These are phyloP conservation scores for Spizella passerina DNA, from an alignment of 2,797 vertebrate species.

Conservation along the genomic window DNA sequence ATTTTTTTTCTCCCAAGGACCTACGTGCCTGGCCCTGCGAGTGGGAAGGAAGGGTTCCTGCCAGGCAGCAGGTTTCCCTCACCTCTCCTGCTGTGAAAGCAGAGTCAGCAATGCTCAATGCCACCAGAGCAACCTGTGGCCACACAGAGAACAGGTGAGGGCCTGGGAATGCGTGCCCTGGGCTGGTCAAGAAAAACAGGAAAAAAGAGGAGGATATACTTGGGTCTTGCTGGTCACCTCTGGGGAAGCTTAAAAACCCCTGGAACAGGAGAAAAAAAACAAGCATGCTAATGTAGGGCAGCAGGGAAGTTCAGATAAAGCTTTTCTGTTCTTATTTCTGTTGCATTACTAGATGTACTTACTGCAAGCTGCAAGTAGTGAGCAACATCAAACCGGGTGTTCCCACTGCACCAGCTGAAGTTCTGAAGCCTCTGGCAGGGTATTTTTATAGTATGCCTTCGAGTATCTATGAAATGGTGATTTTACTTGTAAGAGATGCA, in stretches of 20 bases:
- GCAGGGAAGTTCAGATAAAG: not conserved
- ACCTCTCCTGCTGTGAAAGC: not conserved
- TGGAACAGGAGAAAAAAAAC: not conserved
- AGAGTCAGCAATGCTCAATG: not conserved
- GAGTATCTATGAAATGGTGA: not conserved
- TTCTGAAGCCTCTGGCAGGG: not conserved
- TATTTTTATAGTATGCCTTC: too few species aligned
- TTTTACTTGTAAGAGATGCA: not conserved
- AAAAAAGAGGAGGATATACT: not conserved
- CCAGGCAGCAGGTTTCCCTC: not conserved
- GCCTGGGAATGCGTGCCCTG: not conserved
- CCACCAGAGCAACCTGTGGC: not conserved
- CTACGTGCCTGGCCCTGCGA: not conserved
- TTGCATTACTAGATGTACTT: not conserved
- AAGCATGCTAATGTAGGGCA: fast-evolving
- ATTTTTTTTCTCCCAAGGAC: not conserved
- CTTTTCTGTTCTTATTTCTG: not conserved
- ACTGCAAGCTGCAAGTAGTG: not conserved
- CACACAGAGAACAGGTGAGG: not conserved
- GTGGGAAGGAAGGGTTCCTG: not conserved
- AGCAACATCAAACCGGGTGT: not conserved
- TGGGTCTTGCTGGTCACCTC: not conserved
- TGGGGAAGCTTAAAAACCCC: not conserved
- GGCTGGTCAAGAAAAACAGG: not conserved
- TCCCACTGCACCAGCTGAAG: not conserved